A percentile compares a stretch with the other conserved stretches of the same genome.
Evolutionary conservation across 2,113 vertebrate genomes (phyloP).

Genomic region (Herpailurus yagouaroundi): DNA sequence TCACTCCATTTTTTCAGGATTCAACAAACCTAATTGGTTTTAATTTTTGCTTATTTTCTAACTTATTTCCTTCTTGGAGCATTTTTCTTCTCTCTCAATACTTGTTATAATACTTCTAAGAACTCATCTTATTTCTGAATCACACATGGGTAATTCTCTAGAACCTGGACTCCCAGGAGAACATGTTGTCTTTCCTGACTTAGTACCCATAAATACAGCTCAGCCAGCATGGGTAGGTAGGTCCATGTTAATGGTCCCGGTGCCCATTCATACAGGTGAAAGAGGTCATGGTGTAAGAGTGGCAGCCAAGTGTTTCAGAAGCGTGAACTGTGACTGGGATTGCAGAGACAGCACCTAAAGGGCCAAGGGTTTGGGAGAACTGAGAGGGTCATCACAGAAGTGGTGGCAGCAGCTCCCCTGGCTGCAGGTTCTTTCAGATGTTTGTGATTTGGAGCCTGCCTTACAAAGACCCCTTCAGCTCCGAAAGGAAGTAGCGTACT

Average conservation of each 20-base stretch:
- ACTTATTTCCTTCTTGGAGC: not conserved
- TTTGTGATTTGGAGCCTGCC: conserved; percentile 67
- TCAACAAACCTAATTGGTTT: not conserved
- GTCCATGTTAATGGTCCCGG: not conserved
- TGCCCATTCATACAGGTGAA: too few species aligned
- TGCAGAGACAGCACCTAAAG: not conserved
- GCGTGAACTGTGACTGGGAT: not conserved
- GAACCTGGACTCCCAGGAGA: not conserved
- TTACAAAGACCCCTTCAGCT: conserved; percentile 69
- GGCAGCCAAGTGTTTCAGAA: not conserved
- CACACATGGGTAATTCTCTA: not conserved
- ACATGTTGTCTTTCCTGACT: not conserved
- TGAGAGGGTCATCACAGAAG: not conserved
- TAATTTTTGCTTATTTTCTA: not conserved
- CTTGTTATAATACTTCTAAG: not conserved
- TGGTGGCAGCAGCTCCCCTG: not conserved
- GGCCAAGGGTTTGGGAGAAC: too few species aligned
- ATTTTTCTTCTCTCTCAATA: not conserved
- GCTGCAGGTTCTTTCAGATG: conserved; percentile 74
- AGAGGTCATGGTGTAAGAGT: not conserved
- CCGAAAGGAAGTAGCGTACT: conserved; percentile 50
- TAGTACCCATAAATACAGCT: not conserved
- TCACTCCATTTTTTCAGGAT: not conserved
- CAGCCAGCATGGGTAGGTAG: rapidly evolving
- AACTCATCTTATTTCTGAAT: not conserved